Conservation (phyloP, 2,888 invertebrate genomes). For the Elgonia sp. region DNA sequence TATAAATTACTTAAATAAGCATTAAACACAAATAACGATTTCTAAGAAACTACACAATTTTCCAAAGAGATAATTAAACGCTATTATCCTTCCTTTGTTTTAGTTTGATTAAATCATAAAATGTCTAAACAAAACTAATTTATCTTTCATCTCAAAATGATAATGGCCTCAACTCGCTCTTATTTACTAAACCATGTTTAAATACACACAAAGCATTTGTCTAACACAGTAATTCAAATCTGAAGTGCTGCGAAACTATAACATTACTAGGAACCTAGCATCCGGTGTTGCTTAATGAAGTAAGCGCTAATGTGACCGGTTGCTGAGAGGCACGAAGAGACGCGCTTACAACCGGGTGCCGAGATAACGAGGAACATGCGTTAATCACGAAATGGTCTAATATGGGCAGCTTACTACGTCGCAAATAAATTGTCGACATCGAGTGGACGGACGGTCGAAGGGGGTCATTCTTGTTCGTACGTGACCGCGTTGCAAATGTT, state of each 20-base stretch:
- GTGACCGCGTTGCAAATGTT: slow-evolving; percentile 80
- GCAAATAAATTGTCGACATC: slow-evolving; percentile 82
- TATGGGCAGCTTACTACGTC: slow-evolving; percentile 78
- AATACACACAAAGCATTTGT: slow-evolving; percentile 60
- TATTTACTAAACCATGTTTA: slow-evolving; percentile 58
- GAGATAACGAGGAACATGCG: slow-evolving; percentile 78
- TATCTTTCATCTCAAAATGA: slow-evolving; percentile 41
- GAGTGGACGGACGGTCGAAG: slow-evolving; percentile 78
- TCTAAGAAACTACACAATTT: too few species aligned
- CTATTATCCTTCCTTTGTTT: too few species aligned
- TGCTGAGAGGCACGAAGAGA: slow-evolving; percentile 58
- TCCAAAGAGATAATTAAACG: too few species aligned
- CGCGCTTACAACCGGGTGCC: slow-evolving; percentile 57
- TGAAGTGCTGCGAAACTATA: slow-evolving; percentile 63
- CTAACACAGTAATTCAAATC: slow-evolving; percentile 67
- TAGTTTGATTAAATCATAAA: too few species aligned
- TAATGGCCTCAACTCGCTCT: slow-evolving; percentile 27
- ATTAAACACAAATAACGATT: too few species aligned
- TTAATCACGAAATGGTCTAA: slow-evolving; percentile 81
- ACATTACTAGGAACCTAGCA: slow-evolving; percentile 61
- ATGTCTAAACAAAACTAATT: slow-evolving; percentile 34
- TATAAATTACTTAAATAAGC: too few species aligned
- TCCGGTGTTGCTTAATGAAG: slow-evolving; percentile 72
- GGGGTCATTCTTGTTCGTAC: slow-evolving; percentile 81
- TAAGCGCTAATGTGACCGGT: slow-evolving; percentile 68